Conservation (phyloP, 2,113 vertebrate genomes). For the Leiothrix lutea region DNA sequence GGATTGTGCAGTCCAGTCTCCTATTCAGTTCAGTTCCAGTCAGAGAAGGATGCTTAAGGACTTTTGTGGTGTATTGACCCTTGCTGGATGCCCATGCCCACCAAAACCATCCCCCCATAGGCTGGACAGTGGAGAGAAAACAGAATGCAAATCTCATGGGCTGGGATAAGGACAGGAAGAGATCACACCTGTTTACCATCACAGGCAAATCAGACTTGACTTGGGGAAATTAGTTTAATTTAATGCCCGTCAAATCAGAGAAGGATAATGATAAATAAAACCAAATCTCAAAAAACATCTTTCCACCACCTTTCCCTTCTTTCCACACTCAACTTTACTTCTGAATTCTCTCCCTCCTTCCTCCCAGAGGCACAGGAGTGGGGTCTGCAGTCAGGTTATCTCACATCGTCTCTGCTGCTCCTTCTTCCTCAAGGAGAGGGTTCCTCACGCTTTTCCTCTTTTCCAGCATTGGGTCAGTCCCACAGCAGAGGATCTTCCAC, state of each 20-base stretch:
- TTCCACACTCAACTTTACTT: background rate
- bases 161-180: background rate
- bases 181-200: background rate
- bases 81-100: background rate
- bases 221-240: background rate
- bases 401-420: accelerated
- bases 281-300: background rate
- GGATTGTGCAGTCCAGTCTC: background rate
- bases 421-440: background rate
- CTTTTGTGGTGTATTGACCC: background rate
- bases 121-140: background rate
- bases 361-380: background rate
- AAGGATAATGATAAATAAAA: background rate
- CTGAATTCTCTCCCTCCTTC: background rate
- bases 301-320: background rate
- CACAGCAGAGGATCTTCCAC: background rate
- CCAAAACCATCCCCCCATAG: background rate
- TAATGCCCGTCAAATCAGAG: background rate
- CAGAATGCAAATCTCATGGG: background rate
- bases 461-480: background rate
- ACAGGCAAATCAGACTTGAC: background rate
- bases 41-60: background rate
- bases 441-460: background rate
- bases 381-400: background rate
- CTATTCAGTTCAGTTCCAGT: background rate